These are phyloP conservation scores for Synanthedon formicaeformis DNA, from an alignment of 2,888 invertebrate genomes.

Conservation along the genomic window DNA sequence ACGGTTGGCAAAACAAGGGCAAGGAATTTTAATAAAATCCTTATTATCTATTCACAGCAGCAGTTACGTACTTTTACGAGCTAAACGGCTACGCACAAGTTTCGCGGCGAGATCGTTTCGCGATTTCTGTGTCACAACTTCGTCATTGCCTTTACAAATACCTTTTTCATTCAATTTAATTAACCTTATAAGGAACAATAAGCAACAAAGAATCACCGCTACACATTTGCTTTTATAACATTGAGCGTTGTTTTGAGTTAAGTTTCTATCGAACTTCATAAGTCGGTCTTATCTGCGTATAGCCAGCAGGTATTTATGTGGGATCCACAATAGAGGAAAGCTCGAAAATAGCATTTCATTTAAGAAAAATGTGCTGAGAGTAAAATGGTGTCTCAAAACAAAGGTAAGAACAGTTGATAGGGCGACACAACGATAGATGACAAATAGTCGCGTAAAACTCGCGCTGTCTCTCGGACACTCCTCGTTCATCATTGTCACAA, in stretches of 20 bases:
- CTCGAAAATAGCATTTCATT: too few species aligned
- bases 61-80: constrained; percentile 61
- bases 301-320: too few species aligned
- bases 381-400: neutral
- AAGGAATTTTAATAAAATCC: constrained; percentile 67
- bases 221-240: too few species aligned
- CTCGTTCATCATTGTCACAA: constrained; percentile 34
- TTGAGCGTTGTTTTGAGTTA: too few species aligned
- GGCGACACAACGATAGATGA: constrained; percentile 23
- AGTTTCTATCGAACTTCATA: too few species aligned
- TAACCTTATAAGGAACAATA: constrained; percentile 1
- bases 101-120: constrained; percentile 35
- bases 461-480: constrained; percentile 14
- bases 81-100: constrained; percentile 39
- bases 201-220: neutral
- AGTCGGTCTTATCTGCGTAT: too few species aligned
- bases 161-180: too few species aligned
- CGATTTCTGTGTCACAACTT: constrained; percentile 37
- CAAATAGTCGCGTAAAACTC: constrained; percentile 25
- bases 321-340: too few species aligned
- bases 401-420: constrained; percentile 6
- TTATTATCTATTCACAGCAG: constrained; percentile 64
- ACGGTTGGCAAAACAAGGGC: constrained; percentile 54
- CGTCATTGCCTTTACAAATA: constrained; percentile 40
- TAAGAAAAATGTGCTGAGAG: too few species aligned